A percentile compares a stretch with the other conserved stretches of the same genome.
phyloP scores from a whole-genome alignment of 2,888 invertebrate species.

The Drosophila merina region DNA sequence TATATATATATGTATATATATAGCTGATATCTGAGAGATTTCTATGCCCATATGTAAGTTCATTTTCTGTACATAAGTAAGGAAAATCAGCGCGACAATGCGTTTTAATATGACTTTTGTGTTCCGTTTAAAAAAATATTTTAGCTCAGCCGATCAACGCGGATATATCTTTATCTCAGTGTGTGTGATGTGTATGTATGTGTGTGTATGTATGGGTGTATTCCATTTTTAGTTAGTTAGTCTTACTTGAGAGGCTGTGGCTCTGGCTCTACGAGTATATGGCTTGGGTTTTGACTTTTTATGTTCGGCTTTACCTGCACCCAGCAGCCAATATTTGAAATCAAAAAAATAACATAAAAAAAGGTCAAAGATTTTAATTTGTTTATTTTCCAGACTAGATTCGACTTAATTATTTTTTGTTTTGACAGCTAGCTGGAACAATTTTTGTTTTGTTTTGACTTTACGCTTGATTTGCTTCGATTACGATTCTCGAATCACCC shows the following conservation, averaged over 20 bases:
- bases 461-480: slow-evolving; percentile 34
- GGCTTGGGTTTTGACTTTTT: neutral
- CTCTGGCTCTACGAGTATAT: neutral
- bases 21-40: neutral
- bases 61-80: slow-evolving; percentile 57
- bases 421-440: slow-evolving; percentile 23
- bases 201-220: neutral
- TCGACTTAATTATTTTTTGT: slow-evolving; percentile 29
- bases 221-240: slow-evolving; percentile 46
- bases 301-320: slow-evolving; percentile 50
- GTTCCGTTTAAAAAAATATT: slow-evolving; percentile 68
- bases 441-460: slow-evolving; percentile 19
- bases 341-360: slow-evolving; percentile 7
- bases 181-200: neutral
- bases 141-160: slow-evolving; percentile 24
- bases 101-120: slow-evolving; percentile 76
- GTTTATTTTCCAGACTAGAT: slow-evolving; percentile 23
- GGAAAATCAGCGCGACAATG: slow-evolving; percentile 73
- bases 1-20: slow-evolving; percentile 6
- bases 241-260: slow-evolving; percentile 41
- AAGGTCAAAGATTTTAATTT: slow-evolving; percentile 34
- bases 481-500: slow-evolving; percentile 10
- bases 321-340: slow-evolving; percentile 9
- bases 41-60: slow-evolving; percentile 41
- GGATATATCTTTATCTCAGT: slow-evolving; percentile 3